Evolutionary conservation across 2,797 vertebrate species (phyloP), one percentile per base, ranked within the genome.

Genomic region (Loriculus beryllinus): DNA sequence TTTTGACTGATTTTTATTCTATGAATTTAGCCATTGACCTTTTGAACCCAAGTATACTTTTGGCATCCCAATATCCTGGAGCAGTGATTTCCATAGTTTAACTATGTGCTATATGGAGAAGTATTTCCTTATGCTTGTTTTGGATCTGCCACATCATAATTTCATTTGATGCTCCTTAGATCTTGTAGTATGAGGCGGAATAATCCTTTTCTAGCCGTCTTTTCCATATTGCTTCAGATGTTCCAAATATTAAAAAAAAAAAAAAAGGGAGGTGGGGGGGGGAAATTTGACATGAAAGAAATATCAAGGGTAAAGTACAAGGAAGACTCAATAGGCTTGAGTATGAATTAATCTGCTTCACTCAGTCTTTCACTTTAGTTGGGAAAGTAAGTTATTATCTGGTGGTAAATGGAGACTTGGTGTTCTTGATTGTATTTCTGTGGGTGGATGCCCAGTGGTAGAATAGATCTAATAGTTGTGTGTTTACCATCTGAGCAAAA

Each of bases 41-140:
- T 95, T 92, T 94, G 85, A 96, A 95, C 94, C 17, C 28, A 33
- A 62, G 49, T 95, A 81, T 81, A 54, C 85, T 81, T 94, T 76
- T 81, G 85, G 65, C 74, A 90, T 96, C 92, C 67, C 69, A 93
- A 90, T 96, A 96, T 96, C 91, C 85, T 96, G 94, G 12, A 93
- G 59, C 62, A 83, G 59, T 39, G 85, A 78, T 90, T 94, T 93
- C 82, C 62, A 86, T 54, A 54, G 42, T 54, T 91, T 95, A 95
- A 96, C 92, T 94, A 92, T 78, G 94, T 96, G 92, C 80, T 93
- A 62, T 83, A 80, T 14, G 69, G 76, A 83, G 76, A 96, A 96
- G 94, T 96, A 93, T 22, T 96, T 96, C 95, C 96, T 96, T 96
- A 96, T 96, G 96, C 85, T 94, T 96, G 91, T 96, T 96, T 95